Base-by-base conservation (phyloP, 2,888 invertebrate genomes). In the Frankliniella fusca region DNA sequence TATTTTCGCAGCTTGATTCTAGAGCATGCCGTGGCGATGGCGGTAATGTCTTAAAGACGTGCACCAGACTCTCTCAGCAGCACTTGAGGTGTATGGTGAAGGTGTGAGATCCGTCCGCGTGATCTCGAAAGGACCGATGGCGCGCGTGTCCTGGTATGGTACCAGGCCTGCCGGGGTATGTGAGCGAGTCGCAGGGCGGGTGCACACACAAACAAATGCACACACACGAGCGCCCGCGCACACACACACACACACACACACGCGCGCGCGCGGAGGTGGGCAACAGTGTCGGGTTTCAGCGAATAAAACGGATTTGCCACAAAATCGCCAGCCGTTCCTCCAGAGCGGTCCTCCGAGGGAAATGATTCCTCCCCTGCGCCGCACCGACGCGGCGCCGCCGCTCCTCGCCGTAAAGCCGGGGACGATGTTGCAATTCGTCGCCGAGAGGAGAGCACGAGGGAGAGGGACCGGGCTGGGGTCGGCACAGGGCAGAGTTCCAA, bases 291-390 rank as follows among this genome's bases (percentile, higher is more conserved):
- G 70, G 70, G 70, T 76, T 76, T 23, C 70, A 10, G 23, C 23
- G 27, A 76, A 27, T 27, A 76, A 76, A 76, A 27, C 8, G 70
- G 70, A 76, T 76, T 76, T 76, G 70, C 70, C 70, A 76, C 70
- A 76, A 76, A 76, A 76, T 76, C 70, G 70, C 2, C 23, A 10
- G 70, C 27, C 27, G 27, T 23, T n/a, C n/a, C 23, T 10, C 23
- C 70, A 27, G 70, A 23, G 5, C 70, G 70, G 70, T 9, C 70
- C 70, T 76, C 70, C 10, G 70, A 76, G 70, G 70, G 70, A 27
- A 76, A 76, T 76, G 70, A 27, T 27, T 76, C 70, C 38, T 38
- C 38, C 38, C 38, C 38, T 76, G 23, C 23, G 70, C 27, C 7
- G 54, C 54, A 12, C 3, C 12, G 54, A 54, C 54, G 54, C 20